Evolutionary conservation across 1,140 invertebrate species (phyloP).

Genomic region (Neoseiulus cucumeris): DNA sequence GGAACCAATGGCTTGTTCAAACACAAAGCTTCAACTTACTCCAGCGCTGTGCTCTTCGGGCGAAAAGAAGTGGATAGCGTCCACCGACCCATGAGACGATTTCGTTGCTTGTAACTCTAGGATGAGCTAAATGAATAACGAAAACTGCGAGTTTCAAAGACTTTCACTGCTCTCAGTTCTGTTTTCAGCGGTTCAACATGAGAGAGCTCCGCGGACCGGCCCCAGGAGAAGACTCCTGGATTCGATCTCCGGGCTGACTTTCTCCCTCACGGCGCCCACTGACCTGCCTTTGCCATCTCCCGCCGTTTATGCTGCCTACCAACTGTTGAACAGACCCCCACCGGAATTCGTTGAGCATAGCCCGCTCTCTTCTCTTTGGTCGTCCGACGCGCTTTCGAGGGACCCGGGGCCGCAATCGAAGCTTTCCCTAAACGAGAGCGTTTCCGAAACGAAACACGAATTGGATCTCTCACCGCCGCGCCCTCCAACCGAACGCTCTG

Average conservation of each 20-base stretch:
- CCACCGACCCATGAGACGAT: no score
- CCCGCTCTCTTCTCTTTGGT: not conserved
- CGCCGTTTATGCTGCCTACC: slow-evolving; percentile 19
- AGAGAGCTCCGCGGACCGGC: slow-evolving; percentile 48
- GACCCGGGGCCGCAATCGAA: not conserved
- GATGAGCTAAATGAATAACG: no score
- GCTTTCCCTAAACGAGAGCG: not conserved
- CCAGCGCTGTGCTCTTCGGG: no score
- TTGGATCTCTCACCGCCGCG: not conserved
- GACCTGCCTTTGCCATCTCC: slow-evolving; percentile 16
- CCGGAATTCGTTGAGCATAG: not conserved
- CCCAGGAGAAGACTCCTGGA: slow-evolving; percentile 23
- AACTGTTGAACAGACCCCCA: not conserved
- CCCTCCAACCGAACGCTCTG: not conserved
- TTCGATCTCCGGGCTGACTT: not conserved
- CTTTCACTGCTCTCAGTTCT: not conserved
- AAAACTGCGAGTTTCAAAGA: slow-evolving; percentile 3
- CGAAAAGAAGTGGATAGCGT: no score
- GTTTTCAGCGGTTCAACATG: slow-evolving; percentile 61
- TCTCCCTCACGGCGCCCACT: slow-evolving; percentile 9
- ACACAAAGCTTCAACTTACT: no score
- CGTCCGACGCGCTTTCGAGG: not conserved
- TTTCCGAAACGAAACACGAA: not conserved
- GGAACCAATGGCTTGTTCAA: no score
- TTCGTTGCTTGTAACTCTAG: no score